Percentiles rank a stretch among this genome's conserved stretches.
Evolutionary conservation across 2,888 invertebrate species (phyloP).

Genomic region (Diaperis boleti): DNA sequence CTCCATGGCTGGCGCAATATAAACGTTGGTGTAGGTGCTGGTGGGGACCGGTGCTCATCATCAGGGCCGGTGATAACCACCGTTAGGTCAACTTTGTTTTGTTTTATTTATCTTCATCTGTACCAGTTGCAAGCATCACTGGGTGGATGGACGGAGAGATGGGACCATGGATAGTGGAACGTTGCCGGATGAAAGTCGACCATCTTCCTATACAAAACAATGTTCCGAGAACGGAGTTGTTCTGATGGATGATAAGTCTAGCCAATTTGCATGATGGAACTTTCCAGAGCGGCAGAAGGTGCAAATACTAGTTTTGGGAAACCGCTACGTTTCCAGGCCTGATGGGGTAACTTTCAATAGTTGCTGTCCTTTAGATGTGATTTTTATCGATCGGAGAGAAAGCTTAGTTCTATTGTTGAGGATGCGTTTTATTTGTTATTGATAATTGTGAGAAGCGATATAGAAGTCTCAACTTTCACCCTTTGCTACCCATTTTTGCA

Average conservation of each 20-base stretch:
- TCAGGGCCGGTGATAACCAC: conserved; percentile 53
- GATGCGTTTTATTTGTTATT: too few relatives aligned
- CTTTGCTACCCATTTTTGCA: too few relatives aligned
- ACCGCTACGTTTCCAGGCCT: too few relatives aligned
- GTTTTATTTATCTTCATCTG: conserved; percentile 49
- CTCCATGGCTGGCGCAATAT: conserved; percentile 50
- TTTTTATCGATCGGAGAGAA: too few relatives aligned
- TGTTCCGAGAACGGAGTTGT: conserved; percentile 9
- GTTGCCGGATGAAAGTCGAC: conserved; percentile 33
- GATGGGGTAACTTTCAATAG: too few relatives aligned
- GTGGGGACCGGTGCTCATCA: conserved; percentile 51
- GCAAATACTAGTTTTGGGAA: too few relatives aligned
- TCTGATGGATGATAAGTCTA: too few relatives aligned
- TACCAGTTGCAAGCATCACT: conserved; percentile 29
- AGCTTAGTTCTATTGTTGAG: too few relatives aligned
- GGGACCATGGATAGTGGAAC: conserved; percentile 30
- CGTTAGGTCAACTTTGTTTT: conserved; percentile 55
- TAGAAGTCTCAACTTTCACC: too few relatives aligned
- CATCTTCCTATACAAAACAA: conserved; percentile 3
- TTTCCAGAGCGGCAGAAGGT: conserved; percentile 17
- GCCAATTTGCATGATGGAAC: too few relatives aligned
- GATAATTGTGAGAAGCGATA: too few relatives aligned
- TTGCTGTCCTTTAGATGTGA: too few relatives aligned
- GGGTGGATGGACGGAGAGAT: conserved; percentile 16
- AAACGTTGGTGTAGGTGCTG: conserved; percentile 45